phyloP scores from a whole-genome alignment of 2,888 invertebrate genomes.

The Busseola fusca region DNA sequence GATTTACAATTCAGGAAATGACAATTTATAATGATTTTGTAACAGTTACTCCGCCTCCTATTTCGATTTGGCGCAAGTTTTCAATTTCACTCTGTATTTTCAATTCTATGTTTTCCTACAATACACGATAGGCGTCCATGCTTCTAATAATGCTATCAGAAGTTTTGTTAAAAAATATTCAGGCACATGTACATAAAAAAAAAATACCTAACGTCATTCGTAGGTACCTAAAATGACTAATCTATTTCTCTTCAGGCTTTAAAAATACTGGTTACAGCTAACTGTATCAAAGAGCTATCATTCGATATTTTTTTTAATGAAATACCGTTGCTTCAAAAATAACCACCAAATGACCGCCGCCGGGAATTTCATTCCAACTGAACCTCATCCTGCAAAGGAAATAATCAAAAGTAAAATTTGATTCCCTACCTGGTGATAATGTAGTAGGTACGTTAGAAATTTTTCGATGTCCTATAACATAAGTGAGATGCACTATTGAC shows the following conservation, averaged over 20 bases:
- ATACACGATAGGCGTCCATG: background rate
- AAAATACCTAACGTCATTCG: too few relatives aligned
- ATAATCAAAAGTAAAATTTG: background rate
- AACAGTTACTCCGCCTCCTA: too few relatives aligned
- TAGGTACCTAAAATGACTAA: background rate
- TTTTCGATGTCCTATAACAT: conserved; percentile 7
- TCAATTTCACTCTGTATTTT: background rate
- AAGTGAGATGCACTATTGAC: background rate
- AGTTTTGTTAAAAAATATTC: background rate
- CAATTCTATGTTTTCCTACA: background rate
- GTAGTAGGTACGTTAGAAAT: background rate
- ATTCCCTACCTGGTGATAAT: background rate
- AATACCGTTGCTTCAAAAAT: background rate
- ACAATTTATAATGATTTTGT: background rate
- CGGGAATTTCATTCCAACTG: conserved; percentile 15
- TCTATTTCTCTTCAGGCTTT: background rate
- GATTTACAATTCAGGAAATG: too few relatives aligned
- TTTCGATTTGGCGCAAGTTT: background rate
- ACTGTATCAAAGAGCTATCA: background rate
- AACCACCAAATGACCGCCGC: conserved; percentile 6
- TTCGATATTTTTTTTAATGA: background rate
- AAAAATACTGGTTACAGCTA: background rate
- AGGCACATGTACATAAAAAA: background rate
- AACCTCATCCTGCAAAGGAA: background rate
- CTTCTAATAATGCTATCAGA: background rate